Conservation (phyloP, 2,888 invertebrate species). For the Callyntrura guangdongensis region DNA sequence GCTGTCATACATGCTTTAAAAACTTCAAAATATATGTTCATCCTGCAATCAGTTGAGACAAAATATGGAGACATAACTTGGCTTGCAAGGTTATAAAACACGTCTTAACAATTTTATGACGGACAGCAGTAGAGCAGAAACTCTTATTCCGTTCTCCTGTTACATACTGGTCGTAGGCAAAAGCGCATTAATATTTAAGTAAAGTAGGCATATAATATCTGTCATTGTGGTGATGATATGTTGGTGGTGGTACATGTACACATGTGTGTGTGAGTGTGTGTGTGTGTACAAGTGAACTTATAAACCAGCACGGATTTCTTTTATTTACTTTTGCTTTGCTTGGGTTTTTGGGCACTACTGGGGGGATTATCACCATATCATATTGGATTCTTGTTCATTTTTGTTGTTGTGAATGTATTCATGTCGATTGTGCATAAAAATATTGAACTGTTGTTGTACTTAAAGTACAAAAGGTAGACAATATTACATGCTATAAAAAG, state of each 20-base stretch:
- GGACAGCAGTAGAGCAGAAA: slow-evolving; percentile 52
- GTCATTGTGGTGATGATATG: background rate
- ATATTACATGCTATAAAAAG: slow-evolving; percentile 27
- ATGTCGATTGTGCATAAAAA: slow-evolving; percentile 40
- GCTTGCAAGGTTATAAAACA: slow-evolving; percentile 70
- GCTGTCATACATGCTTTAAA: slow-evolving; percentile 43
- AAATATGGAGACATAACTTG: slow-evolving; percentile 68
- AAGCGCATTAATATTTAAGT: slow-evolving; percentile 1
- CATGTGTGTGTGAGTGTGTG: no score
- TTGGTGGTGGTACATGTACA: background rate
- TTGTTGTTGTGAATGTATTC: slow-evolving; percentile 5
- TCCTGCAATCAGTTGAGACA: slow-evolving; percentile 11
- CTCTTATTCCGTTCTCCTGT: slow-evolving; percentile 37
- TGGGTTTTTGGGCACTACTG: no score
- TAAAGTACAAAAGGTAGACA: background rate
- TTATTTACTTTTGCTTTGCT: slow-evolving; percentile 43
- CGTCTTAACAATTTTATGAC: slow-evolving; percentile 64
- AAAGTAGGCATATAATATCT: background rate
- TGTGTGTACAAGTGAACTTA: slow-evolving; percentile 6
- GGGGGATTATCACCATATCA: slow-evolving; percentile 27
- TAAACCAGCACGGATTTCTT: slow-evolving; percentile 37
- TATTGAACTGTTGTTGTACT: slow-evolving; percentile 6
- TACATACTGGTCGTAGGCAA: slow-evolving; percentile 21
- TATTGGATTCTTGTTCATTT: slow-evolving; percentile 30
- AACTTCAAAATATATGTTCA: slow-evolving; percentile 15